Evolutionary conservation across 2,797 vertebrate species (phyloP).

Genomic region (Leucoraja ocellata): DNA sequence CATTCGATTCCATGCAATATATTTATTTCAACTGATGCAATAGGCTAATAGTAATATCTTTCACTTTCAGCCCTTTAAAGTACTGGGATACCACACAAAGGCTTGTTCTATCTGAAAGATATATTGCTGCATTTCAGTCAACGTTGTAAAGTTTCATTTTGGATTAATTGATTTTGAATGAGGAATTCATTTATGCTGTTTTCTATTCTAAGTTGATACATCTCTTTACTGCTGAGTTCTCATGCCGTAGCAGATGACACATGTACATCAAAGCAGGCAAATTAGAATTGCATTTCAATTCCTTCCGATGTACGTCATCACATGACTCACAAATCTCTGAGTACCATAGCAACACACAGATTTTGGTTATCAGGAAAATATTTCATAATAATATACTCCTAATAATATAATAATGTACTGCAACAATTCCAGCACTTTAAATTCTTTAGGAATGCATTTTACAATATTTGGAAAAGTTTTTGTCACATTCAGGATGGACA

Average conservation of each 20-base stretch:
- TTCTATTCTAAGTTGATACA: background rate
- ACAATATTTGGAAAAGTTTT: background rate
- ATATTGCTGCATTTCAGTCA: background rate
- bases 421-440: background rate
- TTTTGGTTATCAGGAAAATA: background rate
- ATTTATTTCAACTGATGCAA: background rate
- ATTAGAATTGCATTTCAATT: background rate
- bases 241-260: background rate
- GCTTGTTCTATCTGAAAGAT: no score
- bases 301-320: background rate
- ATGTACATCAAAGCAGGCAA: background rate
- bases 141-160: background rate
- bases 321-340: background rate
- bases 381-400: background rate
- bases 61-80: background rate
- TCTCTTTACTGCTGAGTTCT: background rate
- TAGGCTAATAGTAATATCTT: background rate
- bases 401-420: no score
- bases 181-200: background rate
- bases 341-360: conserved; percentile 2
- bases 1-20: no score
- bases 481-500: background rate
- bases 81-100: background rate
- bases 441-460: conserved; percentile 4
- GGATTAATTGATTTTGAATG: background rate